Conservation (phyloP, 2,888 invertebrate species). For the Ennomos erosarius region DNA sequence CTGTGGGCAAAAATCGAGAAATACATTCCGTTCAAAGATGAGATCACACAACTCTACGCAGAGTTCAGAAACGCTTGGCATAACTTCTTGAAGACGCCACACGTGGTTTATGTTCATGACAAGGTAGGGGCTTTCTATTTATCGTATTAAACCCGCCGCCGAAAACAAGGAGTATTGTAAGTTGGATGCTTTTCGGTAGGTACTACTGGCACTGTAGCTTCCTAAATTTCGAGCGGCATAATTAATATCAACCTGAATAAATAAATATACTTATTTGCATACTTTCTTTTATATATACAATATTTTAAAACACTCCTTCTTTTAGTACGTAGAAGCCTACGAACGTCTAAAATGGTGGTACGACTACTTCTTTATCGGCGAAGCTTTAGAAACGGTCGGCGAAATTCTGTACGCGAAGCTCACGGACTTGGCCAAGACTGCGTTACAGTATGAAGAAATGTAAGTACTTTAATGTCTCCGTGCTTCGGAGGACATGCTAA, state of each 20-base stretch:
- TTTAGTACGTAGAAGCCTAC: conserved; percentile 86
- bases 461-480: conserved; percentile 68
- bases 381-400: conserved; percentile 87
- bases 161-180: too few species aligned
- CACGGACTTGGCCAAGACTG: conserved; percentile 90
- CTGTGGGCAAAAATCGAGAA: conserved; percentile 75
- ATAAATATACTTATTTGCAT: too few species aligned
- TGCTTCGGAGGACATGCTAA: too few species aligned
- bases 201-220: too few species aligned
- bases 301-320: conserved; percentile 2
- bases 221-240: too few species aligned
- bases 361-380: conserved; percentile 90
- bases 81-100: conserved; percentile 73
- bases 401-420: conserved; percentile 89
- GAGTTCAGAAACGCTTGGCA: conserved; percentile 76
- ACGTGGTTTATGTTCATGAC: conserved; percentile 74
- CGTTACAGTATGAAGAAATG: conserved; percentile 92
- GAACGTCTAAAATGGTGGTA: conserved; percentile 89
- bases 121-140: conserved; percentile 56
- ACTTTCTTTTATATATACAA: too few species aligned
- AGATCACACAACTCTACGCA: conserved; percentile 67
- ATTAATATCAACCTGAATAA: too few species aligned
- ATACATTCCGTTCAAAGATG: conserved; percentile 78
- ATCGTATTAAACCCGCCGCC: too few species aligned
- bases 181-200: too few species aligned